These are phyloP conservation scores for Nanger granti DNA, from an alignment of 2,113 vertebrate genomes.

Conservation along the genomic window DNA sequence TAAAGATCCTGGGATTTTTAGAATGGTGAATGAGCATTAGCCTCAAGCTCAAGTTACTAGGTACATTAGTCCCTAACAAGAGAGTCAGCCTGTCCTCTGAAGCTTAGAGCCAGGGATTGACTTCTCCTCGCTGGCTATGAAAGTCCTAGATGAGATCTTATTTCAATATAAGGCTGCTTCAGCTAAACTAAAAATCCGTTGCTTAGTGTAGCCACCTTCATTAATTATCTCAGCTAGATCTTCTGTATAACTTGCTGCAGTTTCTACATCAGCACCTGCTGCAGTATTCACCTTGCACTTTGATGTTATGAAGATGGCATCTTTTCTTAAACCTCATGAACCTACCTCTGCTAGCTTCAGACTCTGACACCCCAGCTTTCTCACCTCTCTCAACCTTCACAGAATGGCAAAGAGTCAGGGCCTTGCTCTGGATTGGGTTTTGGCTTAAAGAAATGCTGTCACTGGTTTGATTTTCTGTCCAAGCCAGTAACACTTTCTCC, in stretches of 20 bases:
- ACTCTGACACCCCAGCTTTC: neutral
- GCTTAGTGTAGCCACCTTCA: neutral
- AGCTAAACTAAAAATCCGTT: neutral
- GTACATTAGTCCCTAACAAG: neutral
- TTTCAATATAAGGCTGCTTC: neutral
- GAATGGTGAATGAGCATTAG: neutral
- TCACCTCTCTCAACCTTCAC: neutral
- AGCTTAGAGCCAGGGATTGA: neutral
- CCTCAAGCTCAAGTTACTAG: neutral
- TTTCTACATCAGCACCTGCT: no score
- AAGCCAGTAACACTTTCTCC: neutral
- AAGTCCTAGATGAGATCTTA: neutral
- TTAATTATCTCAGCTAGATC: neutral
- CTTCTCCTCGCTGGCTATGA: neutral
- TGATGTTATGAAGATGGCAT: neutral
- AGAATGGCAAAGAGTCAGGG: neutral
- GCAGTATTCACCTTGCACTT: no score
- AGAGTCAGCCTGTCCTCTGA: neutral
- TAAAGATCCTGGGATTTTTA: neutral
- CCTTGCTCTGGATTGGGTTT: neutral
- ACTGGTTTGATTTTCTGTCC: neutral
- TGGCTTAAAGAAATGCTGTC: neutral
- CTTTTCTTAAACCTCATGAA: neutral
- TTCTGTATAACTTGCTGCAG: neutral
- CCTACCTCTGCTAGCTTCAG: neutral